These are phyloP conservation scores for Triplophysa siluroides DNA, from an alignment of 2,113 vertebrate species.

Conservation along the genomic window DNA sequence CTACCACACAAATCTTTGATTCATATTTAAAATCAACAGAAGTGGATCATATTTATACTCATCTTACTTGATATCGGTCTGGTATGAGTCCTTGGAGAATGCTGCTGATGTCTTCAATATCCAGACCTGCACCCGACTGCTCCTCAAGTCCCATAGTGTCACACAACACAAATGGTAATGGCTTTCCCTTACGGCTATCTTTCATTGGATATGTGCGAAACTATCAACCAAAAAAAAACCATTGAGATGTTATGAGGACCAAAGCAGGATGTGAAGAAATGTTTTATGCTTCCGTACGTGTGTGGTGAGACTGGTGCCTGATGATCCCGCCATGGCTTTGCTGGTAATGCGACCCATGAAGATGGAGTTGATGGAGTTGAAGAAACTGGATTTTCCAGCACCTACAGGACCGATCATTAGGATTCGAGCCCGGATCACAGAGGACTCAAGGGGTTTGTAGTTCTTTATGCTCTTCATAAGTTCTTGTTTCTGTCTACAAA, in stretches of 20 bases:
- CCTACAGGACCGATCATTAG: constrained; percentile 74
- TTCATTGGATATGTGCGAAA: constrained; percentile 67
- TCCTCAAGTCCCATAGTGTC: constrained; percentile 76
- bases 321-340: constrained; percentile 68
- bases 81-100: constrained; percentile 68
- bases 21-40: neutral
- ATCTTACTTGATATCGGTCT: constrained; percentile 70
- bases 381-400: constrained; percentile 78
- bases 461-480: constrained; percentile 64
- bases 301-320: constrained; percentile 66
- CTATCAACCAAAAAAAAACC: constrained; percentile 42
- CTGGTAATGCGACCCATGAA: constrained; percentile 71
- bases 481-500: constrained; percentile 48
- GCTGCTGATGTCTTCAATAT: constrained; percentile 64
- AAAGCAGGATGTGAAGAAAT: neutral
- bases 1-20: neutral
- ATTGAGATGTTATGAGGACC: no score
- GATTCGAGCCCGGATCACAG: constrained; percentile 61
- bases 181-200: constrained; percentile 45
- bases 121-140: constrained; percentile 60
- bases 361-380: constrained; percentile 77
- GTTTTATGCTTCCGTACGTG: constrained; percentile 53
- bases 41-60: neutral
- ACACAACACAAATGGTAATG: constrained; percentile 65
- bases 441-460: constrained; percentile 61